Conservation (phyloP, 92 coral and sea anemone species). For the Porites lobata region DNA sequence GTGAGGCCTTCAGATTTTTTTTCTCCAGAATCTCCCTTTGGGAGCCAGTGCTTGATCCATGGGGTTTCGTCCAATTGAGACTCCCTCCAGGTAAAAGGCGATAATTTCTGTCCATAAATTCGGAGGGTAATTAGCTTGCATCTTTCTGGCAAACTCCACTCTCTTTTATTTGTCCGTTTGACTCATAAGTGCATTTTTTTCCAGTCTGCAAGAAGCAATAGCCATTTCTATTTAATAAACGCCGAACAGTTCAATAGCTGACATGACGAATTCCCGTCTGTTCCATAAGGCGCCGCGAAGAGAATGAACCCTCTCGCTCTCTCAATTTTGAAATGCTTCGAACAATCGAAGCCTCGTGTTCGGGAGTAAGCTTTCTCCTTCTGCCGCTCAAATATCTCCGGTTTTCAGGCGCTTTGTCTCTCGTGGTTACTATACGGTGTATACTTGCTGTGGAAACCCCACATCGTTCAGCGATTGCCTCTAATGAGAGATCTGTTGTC, state of each 20-base stretch:
- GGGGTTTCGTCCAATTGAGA: slow-evolving; percentile 60
- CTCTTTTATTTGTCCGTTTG: slow-evolving; percentile 40
- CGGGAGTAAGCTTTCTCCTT: slow-evolving; percentile 30
- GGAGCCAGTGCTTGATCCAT: slow-evolving; percentile 54
- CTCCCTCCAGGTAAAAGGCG: slow-evolving; percentile 70
- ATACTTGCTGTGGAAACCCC: background rate
- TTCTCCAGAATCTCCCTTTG: slow-evolving; percentile 59
- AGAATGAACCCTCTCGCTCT: slow-evolving; percentile 44
- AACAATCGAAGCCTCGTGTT: slow-evolving; percentile 24
- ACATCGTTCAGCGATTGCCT: background rate
- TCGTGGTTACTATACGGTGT: background rate
- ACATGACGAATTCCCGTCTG: slow-evolving; percentile 24
- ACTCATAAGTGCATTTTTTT: slow-evolving; percentile 58
- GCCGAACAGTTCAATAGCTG: slow-evolving; percentile 45
- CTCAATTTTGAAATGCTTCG: slow-evolving; percentile 47
- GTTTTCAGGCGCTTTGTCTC: slow-evolving; percentile 7
- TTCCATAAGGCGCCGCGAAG: slow-evolving; percentile 30
- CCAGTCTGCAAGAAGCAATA: slow-evolving; percentile 55
- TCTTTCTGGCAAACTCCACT: slow-evolving; percentile 41
- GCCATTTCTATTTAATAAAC: slow-evolving; percentile 44
- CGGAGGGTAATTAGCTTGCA: slow-evolving; percentile 41
- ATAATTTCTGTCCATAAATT: slow-evolving; percentile 54
- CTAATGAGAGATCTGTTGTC: slow-evolving; percentile 4
- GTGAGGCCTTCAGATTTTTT: slow-evolving; percentile 54
- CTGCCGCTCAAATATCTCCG: slow-evolving; percentile 19